Conservation (phyloP, 2,113 vertebrate species). For the Tetraodon nigroviridis region DNA sequence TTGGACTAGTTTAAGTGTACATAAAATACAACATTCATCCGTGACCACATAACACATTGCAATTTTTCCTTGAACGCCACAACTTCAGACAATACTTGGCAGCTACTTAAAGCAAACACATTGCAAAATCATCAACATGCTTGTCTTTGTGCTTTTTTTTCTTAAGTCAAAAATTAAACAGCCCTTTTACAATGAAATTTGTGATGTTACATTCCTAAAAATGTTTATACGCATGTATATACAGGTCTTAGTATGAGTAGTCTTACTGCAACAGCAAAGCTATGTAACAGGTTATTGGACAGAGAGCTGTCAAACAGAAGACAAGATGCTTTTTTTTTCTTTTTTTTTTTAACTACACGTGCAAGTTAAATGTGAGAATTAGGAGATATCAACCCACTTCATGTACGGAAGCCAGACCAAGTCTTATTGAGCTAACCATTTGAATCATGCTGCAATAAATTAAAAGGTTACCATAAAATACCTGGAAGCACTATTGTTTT, state of each 20-base stretch:
- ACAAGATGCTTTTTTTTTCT: slow-evolving; percentile 8
- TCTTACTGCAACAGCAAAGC: slow-evolving; percentile 25
- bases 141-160: slow-evolving; percentile 56
- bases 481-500: slow-evolving; percentile 58
- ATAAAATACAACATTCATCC: slow-evolving; percentile 68
- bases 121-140: slow-evolving; percentile 70
- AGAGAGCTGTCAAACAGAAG: slow-evolving; percentile 17
- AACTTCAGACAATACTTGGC: slow-evolving; percentile 20
- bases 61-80: slow-evolving; percentile 5
- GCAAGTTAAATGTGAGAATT: slow-evolving; percentile 44
- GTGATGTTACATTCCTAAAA: slow-evolving; percentile 23
- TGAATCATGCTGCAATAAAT: not conserved
- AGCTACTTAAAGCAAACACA: slow-evolving; percentile 56
- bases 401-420: too few species aligned
- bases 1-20: slow-evolving; percentile 43
- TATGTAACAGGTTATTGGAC: slow-evolving; percentile 9
- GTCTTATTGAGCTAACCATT: too few species aligned
- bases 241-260: slow-evolving; percentile 18
- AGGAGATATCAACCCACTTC: slow-evolving; percentile 2
- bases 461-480: slow-evolving; percentile 15
- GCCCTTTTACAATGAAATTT: slow-evolving; percentile 38
- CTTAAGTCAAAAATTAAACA: slow-evolving; percentile 39
- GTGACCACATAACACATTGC: slow-evolving; percentile 45
- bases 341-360: slow-evolving; percentile 33
- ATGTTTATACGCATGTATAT: slow-evolving; percentile 28